phyloP scores from a whole-genome alignment of 1,140 invertebrate genomes.

The Schlechtendalia chinensis region DNA sequence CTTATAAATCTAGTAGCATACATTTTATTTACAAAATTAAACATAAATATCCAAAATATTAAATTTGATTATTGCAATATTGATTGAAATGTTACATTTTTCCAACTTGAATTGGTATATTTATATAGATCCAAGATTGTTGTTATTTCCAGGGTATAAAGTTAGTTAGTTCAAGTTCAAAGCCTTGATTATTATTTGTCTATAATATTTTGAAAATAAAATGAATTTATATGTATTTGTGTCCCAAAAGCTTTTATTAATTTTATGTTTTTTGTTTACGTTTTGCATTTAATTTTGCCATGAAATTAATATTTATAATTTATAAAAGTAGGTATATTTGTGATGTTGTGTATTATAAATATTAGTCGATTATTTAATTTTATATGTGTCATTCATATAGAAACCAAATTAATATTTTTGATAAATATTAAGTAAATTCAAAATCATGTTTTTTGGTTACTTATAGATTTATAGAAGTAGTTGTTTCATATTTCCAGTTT shows the following conservation, averaged over 20 bases:
- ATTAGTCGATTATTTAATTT: background rate
- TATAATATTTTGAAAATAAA: background rate
- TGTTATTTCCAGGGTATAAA: background rate
- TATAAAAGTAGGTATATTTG: background rate
- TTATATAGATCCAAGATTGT: no score
- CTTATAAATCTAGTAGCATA: no score
- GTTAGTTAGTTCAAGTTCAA: background rate
- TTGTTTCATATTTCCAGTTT: no score
- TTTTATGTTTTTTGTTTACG: no score
- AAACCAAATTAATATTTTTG: background rate
- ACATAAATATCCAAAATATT: no score
- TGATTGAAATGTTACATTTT: no score
- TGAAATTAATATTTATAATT: background rate
- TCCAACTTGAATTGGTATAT: no score
- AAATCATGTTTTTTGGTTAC: background rate
- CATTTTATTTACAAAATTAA: no score
- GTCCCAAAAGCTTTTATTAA: background rate
- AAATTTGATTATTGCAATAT: no score
- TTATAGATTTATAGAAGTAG: no score
- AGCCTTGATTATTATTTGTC: background rate
- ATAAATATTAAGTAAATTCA: background rate
- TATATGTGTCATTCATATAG: background rate
- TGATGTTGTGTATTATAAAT: background rate
- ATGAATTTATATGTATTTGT: background rate
- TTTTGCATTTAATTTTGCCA: background rate